Base-by-base conservation (phyloP, 2,888 invertebrate genomes). In the Limenitis camilla region DNA sequence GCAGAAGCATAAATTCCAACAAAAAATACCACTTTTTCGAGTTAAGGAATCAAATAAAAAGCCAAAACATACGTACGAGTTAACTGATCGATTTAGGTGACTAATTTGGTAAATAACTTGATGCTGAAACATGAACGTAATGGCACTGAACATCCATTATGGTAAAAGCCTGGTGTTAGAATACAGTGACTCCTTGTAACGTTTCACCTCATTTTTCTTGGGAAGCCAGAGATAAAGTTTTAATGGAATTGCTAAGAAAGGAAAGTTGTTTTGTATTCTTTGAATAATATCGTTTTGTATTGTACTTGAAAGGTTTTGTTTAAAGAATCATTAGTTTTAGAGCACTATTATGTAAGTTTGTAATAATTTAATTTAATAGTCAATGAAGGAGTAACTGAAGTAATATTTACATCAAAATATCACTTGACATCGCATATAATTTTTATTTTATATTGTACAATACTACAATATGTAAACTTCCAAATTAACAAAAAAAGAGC, bases 151-250 rank as follows among this genome's bases (percentile, higher is more conserved):
- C 56, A 58, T 59, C 59, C 59, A 62, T 62, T 62, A 61, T 56
- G 59, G 59, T 59, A 59, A 62, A 59, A 61, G 59, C 59, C 53
- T 53, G 54, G 58, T 58, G 59, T 61, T 59, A 54, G 59, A 56
- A 58, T 50, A 62, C 59, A 56, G 58, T 59, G 61, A 59, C 59
- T 61, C 53, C 61, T 59, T 58, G 56, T 52, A 56, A 47, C 55
- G 55, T 59, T 58, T 53, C 58, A 55, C 62, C 57, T 56, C 61
- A 62, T 62, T 61, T 61, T 59, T 61, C 62, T 60, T 60, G 33
- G 47, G 51, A 52, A n/a, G 31, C 40, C 53, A 54, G n/a, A 46
- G 61, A 62, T 52, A 40, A 51, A 49, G 52, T 49, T 56, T 46
- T 46, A 49, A 42, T 57, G 46, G 57, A 54, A 54, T 50, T 40